Conservation (phyloP, 2,113 vertebrate genomes). For the Pardalotus punctatus region DNA sequence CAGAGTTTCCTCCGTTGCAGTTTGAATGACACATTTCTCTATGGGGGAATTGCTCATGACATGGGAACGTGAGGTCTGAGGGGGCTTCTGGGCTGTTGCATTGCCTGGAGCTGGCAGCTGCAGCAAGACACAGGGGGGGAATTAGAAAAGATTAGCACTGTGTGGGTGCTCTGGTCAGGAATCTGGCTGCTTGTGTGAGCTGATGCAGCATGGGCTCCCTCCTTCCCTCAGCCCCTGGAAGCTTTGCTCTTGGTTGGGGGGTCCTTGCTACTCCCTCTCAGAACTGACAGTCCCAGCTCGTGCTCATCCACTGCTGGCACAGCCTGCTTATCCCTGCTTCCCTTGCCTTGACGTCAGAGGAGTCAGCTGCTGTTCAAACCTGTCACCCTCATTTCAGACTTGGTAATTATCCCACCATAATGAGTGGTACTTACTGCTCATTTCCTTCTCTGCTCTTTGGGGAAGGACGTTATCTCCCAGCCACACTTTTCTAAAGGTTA, state of each 20-base stretch:
- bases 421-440: not conserved
- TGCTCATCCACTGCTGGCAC: not conserved
- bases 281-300: not conserved
- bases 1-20: not conserved
- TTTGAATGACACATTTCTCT: not conserved
- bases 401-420: not conserved
- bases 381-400: not conserved
- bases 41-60: not conserved
- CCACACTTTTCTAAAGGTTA: not conserved
- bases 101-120: not conserved
- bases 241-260: not conserved
- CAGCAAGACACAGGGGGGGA: not conserved
- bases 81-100: not conserved
- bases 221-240: not conserved
- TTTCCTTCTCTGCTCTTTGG: not conserved
- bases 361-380: constrained; percentile 35
- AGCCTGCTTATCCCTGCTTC: not conserved
- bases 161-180: not conserved
- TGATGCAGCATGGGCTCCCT: not conserved
- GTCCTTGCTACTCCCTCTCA: not conserved
- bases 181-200: not conserved
- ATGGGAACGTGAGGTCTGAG: rapidly evolving
- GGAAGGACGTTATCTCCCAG: not conserved
- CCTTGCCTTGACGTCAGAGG: not conserved
- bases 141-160: not conserved